Conservation (phyloP, 2,888 invertebrate genomes). For the Euplagia quadripunctaria region DNA sequence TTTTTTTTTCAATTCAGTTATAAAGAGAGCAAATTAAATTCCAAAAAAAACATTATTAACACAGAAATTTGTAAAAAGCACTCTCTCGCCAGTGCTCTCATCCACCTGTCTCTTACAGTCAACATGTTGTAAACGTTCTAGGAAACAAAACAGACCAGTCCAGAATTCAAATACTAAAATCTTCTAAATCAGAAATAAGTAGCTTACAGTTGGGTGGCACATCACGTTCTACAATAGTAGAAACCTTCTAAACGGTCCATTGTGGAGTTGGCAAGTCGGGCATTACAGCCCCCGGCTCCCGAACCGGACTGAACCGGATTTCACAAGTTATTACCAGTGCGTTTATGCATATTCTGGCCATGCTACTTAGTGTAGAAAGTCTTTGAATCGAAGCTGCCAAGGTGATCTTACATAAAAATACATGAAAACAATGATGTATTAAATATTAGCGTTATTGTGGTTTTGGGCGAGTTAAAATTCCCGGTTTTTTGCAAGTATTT, state of each 20-base stretch:
- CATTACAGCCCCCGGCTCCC: neutral
- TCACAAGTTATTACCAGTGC: conserved; percentile 44
- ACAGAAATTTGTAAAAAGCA: neutral
- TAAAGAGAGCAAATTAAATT: neutral
- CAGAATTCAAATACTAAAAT: neutral
- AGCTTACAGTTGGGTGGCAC: neutral
- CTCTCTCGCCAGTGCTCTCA: neutral
- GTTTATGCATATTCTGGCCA: conserved; percentile 16
- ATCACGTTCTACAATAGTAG: neutral
- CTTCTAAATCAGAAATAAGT: conserved; percentile 1
- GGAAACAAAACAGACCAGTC: neutral
- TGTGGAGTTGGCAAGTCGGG: neutral
- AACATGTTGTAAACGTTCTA: neutral
- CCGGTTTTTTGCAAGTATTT: too few species aligned
- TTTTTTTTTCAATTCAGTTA: neutral
- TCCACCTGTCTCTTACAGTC: neutral
- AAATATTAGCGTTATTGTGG: neutral
- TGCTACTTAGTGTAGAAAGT: neutral
- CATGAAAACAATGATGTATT: neutral
- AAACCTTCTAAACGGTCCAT: conserved; percentile 5
- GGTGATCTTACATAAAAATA: neutral
- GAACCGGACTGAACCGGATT: conserved; percentile 26
- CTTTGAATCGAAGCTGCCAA: neutral
- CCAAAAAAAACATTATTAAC: neutral
- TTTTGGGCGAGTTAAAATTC: neutral